Evolutionary conservation across 1,140 invertebrate species (phyloP).

Genomic region (Hyposmocoma kahamanoa): DNA sequence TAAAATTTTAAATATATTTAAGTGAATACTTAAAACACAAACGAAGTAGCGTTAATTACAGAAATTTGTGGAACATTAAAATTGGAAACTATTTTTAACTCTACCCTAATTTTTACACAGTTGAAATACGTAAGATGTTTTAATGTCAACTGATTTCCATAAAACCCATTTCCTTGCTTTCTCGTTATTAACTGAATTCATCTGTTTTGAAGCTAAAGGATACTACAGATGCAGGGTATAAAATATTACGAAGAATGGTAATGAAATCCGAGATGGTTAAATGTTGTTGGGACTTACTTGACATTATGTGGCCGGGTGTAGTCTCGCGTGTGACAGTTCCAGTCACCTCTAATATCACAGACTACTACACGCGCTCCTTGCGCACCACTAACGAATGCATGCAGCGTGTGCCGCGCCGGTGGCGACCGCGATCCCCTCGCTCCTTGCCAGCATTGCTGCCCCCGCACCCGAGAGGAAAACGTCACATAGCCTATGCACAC

Average conservation of each 20-base stretch:
- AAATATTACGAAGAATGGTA: too few species aligned
- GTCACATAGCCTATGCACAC: slow-evolving; percentile 20
- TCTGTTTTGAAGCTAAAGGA: too few species aligned
- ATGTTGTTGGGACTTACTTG: slow-evolving; percentile 45
- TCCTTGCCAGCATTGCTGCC: slow-evolving; percentile 10
- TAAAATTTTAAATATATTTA: too few species aligned
- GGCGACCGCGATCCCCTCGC: slow-evolving; percentile 35
- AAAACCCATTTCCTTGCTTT: neutral
- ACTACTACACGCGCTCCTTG: slow-evolving; percentile 52
- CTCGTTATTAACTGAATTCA: neutral
- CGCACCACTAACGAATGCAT: slow-evolving; percentile 51
- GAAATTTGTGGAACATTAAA: too few species aligned
- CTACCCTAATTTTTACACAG: slow-evolving; percentile 1
- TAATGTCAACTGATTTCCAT: slow-evolving; percentile 1
- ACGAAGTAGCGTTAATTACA: too few species aligned
- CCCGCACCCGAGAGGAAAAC: slow-evolving; percentile 21
- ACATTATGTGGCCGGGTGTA: slow-evolving; percentile 64
- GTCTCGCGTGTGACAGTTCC: slow-evolving; percentile 54
- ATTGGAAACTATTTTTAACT: neutral
- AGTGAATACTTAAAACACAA: too few species aligned
- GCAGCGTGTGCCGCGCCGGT: slow-evolving; percentile 39
- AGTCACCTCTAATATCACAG: slow-evolving; percentile 51
- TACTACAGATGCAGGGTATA: too few species aligned
- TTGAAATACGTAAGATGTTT: neutral
- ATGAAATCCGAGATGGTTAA: slow-evolving; percentile 2